A percentile compares a stretch with the other conserved stretches of the same genome.
phyloP scores from a whole-genome alignment of 2,888 invertebrate genomes.

The Thyatira batis region DNA sequence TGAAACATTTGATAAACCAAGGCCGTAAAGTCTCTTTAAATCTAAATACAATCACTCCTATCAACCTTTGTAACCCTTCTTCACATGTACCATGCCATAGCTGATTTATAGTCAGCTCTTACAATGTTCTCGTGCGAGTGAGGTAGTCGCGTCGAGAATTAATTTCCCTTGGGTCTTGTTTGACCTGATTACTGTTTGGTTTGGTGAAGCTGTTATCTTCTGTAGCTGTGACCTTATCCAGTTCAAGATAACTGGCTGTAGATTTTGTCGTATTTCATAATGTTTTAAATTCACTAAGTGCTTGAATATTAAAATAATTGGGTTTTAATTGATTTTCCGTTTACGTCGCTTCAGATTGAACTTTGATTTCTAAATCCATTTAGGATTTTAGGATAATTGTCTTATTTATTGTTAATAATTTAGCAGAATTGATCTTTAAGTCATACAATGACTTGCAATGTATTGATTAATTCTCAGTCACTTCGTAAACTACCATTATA shows the following conservation, averaged over 20 bases:
- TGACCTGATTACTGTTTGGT: constrained; percentile 50
- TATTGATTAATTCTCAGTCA: constrained; percentile 16
- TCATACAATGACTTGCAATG: constrained; percentile 8
- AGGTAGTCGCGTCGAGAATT: constrained; percentile 30
- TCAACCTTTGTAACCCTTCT: background rate
- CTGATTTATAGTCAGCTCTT: constrained; percentile 16
- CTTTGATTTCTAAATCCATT: too few species aligned
- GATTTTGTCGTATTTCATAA: background rate
- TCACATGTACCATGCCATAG: constrained; percentile 1
- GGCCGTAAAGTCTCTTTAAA: background rate
- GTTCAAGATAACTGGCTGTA: background rate
- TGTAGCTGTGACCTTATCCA: background rate
- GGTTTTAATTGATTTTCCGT: too few species aligned
- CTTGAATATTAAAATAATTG: too few species aligned
- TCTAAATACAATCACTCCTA: background rate
- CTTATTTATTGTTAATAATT: too few species aligned
- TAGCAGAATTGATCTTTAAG: too few species aligned
- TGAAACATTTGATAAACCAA: too few species aligned
- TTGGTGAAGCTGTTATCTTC: constrained; percentile 33
- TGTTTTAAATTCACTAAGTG: background rate
- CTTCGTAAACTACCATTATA: constrained; percentile 25
- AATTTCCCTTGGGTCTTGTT: constrained; percentile 36
- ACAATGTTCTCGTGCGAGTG: constrained; percentile 16
- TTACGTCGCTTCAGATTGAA: too few species aligned
- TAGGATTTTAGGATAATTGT: too few species aligned